These are phyloP conservation scores for Ramazzottius varieornatus DNA, from an alignment of 2,888 invertebrate species.

Conservation along the genomic window DNA sequence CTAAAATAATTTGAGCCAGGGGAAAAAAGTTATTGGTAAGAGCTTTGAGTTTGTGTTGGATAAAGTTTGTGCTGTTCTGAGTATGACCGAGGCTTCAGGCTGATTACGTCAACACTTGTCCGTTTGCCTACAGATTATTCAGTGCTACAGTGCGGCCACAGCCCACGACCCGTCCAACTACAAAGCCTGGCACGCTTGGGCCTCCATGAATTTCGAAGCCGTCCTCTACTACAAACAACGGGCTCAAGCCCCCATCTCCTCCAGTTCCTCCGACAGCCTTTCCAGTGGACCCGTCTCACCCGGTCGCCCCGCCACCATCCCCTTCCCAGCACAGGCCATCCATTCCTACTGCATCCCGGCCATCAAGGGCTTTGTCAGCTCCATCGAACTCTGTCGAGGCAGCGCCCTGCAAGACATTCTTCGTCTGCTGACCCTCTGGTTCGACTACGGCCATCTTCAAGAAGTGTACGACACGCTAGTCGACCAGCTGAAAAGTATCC, in stretches of 20 bases:
- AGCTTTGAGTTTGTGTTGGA: too few species aligned
- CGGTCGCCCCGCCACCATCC: background rate
- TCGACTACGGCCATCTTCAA: conserved; percentile 79
- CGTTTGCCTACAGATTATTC: conserved; percentile 17
- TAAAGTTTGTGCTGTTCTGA: too few species aligned
- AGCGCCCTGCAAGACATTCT: conserved; percentile 87
- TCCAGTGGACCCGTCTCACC: background rate
- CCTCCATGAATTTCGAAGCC: conserved; percentile 90
- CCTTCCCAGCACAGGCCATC: conserved; percentile 6
- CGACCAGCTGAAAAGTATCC: conserved; percentile 69
- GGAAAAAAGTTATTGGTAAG: too few species aligned
- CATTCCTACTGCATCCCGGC: conserved; percentile 65
- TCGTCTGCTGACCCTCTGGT: conserved; percentile 74
- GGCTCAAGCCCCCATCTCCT: conserved; percentile 7
- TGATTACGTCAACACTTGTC: background rate
- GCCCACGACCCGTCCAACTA: conserved; percentile 49
- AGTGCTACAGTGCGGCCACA: conserved; percentile 53
- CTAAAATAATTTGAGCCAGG: too few species aligned
- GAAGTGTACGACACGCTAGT: conserved; percentile 76
- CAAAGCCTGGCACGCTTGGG: conserved; percentile 85
- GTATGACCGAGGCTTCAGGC: too few species aligned
- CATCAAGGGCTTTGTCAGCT: conserved; percentile 68
- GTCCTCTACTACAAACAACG: conserved; percentile 37
- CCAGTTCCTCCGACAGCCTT: background rate
- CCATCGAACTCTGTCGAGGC: conserved; percentile 58